phyloP scores from a whole-genome alignment of 1,140 invertebrate genomes.

The Drosophila pruinosa region DNA sequence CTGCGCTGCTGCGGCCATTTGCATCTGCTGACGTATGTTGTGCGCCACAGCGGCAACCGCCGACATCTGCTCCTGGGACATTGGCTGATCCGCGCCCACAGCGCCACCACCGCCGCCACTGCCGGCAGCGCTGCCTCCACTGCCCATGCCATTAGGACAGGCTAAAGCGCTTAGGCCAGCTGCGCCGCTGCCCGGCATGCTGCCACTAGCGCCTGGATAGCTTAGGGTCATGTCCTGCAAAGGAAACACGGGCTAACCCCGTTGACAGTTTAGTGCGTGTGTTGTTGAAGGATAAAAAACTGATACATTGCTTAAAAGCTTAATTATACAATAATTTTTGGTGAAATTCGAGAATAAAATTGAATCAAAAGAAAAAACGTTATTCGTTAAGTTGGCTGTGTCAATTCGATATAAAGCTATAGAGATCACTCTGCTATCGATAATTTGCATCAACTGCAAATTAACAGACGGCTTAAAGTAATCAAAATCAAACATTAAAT shows the following conservation, averaged over 20 bases:
- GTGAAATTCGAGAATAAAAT: no score
- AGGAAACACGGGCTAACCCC: slow-evolving; percentile 78
- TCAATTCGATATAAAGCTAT: background rate
- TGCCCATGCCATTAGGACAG: slow-evolving; percentile 66
- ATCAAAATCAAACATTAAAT: background rate
- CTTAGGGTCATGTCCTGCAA: slow-evolving; percentile 77
- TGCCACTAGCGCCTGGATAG: slow-evolving; percentile 71
- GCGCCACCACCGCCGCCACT: slow-evolving; percentile 21
- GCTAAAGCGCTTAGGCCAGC: slow-evolving; percentile 46
- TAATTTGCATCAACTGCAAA: no score
- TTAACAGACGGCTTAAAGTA: background rate
- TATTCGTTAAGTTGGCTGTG: background rate
- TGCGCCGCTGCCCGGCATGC: slow-evolving; percentile 34
- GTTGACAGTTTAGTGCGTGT: slow-evolving; percentile 49
- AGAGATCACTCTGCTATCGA: background rate
- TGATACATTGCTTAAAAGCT: background rate
- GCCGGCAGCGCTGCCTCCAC: slow-evolving; percentile 29
- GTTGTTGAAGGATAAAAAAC: no score
- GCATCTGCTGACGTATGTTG: slow-evolving; percentile 89
- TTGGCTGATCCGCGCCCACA: slow-evolving; percentile 56
- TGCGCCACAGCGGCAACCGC: slow-evolving; percentile 84
- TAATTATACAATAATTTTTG: no score
- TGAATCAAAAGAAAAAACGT: background rate
- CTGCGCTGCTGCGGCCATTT: slow-evolving; percentile 87
- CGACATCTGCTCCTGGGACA: slow-evolving; percentile 80